Conservation (phyloP, 2,113 vertebrate species). For the Semnornis frantzii region DNA sequence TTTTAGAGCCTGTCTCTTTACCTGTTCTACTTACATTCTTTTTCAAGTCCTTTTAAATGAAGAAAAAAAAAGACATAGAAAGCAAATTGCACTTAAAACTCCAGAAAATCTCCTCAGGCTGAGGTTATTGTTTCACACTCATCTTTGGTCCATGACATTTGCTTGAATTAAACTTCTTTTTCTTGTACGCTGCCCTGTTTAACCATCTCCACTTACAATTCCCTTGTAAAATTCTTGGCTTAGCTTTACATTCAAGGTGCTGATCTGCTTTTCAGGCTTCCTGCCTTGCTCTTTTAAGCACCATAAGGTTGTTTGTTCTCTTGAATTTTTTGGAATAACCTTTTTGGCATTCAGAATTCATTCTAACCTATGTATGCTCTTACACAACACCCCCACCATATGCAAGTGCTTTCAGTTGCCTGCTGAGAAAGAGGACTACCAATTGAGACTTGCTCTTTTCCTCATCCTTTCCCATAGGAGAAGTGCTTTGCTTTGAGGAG, state of each 20-base stretch:
- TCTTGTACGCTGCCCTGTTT: not conserved
- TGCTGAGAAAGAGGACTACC: not conserved
- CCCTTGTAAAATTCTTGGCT: not conserved
- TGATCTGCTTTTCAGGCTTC: not conserved
- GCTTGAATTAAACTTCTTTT: not conserved
- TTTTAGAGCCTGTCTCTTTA: too few relatives aligned
- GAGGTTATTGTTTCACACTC: not conserved
- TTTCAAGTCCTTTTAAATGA: too few relatives aligned
- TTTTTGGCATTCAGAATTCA: not conserved
- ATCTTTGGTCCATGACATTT: not conserved
- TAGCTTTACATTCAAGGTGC: not conserved
- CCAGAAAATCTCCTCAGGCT: not conserved
- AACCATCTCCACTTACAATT: not conserved
- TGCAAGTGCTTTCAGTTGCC: not conserved
- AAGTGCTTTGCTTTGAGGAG: not conserved
- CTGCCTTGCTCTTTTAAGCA: not conserved
- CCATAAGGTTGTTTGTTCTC: not conserved
- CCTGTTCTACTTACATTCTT: too few relatives aligned
- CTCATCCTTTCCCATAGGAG: not conserved
- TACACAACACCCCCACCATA: not conserved
- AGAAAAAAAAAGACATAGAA: not conserved
- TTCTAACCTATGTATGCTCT: not conserved
- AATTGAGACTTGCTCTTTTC: not conserved
- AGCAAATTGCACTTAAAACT: not conserved
- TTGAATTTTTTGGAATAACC: not conserved